Base-by-base conservation (phyloP, 2,888 invertebrate species). In the Branchellion lobata region DNA sequence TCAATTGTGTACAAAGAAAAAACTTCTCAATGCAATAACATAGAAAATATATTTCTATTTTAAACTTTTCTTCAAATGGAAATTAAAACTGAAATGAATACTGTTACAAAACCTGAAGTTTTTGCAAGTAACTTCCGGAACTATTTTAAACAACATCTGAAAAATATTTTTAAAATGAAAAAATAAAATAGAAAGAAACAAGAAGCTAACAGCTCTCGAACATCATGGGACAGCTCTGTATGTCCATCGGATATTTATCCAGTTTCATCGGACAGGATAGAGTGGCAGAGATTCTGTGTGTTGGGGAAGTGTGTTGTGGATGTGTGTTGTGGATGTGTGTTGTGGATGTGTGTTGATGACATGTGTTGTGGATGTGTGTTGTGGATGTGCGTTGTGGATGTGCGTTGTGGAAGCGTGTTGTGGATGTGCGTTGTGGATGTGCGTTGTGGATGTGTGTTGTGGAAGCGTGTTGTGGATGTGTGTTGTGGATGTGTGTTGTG, bases 151-250 rank as follows among this genome's bases (percentile, higher is more conserved):
- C 3, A 57, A 24, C 5, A 24, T 57, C 8, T 24, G 61, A 57
- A 57, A 57, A 57, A 57, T 57, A 57, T 47, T 47, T 47, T 47
- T 47, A 18, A 18, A 14, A 47, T 14, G 18, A 47, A 47, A 47
- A 47, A 33, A 36, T 78, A 27, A 47, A 31, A 74, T 14, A n/a
- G 27, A 76, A 34, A 31, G 33, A 18, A 24, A 14, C 40, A 69
- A 33, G 29, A 29, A 68, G 85, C 85, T 84, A 80, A 86, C 86
- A 86, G 79, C 85, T 85, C 79, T 86, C 85, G 76, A 86, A 84
- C 53, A 84, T 81, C 80, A 86, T 83, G 1, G 84, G 84, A 78
- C 85, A 86, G 1, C 47, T 81, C 78, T 86, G 85, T n/a, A 83
- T 82, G 80, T 86, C 86, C 34, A 86, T 80, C 0, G 86, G 86